Percentiles rank a stretch among this genome's conserved stretches.
Evolutionary conservation across 2,888 invertebrate genomes (phyloP).

Genomic region (Apodemia hepburni): DNA sequence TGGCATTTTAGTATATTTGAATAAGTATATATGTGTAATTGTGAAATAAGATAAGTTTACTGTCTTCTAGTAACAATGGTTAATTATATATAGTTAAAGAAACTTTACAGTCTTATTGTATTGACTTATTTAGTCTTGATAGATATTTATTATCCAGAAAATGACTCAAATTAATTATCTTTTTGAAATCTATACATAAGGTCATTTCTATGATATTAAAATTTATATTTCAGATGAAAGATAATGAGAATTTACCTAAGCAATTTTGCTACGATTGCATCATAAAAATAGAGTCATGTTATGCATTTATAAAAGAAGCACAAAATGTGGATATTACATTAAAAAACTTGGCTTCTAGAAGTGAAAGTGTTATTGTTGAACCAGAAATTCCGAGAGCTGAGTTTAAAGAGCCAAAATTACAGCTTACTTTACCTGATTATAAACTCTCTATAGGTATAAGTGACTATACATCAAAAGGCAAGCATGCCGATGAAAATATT

Average conservation of each 20-base stretch:
- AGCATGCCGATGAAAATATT: conserved; percentile 27
- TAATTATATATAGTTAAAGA: too few species aligned
- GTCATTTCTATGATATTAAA: too few species aligned
- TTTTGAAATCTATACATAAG: too few species aligned
- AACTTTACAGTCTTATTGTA: too few species aligned
- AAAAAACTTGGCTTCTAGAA: conserved; percentile 52
- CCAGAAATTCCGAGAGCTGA: conserved; percentile 37
- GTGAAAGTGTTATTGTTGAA: conserved; percentile 51
- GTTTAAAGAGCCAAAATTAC: conserved; percentile 35
- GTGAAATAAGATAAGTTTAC: too few species aligned
- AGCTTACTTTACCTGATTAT: conserved; percentile 50
- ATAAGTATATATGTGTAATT: too few species aligned
- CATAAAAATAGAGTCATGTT: conserved; percentile 69
- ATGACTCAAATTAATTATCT: too few species aligned
- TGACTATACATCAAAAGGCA: conserved; percentile 33
- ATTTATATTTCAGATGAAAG: conserved; percentile 43
- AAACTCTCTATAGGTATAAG: conserved; percentile 47
- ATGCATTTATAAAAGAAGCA: conserved; percentile 66
- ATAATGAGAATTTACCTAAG: conserved; percentile 67
- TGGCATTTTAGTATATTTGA: too few species aligned
- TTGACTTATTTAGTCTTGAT: too few species aligned
- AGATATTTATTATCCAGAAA: too few species aligned
- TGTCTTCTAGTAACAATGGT: too few species aligned
- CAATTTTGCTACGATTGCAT: conserved; percentile 73
- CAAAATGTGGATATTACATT: conserved; percentile 56